These are phyloP conservation scores for Acromyrmex charruanus DNA, from an alignment of 1,140 invertebrate genomes.

Conservation along the genomic window DNA sequence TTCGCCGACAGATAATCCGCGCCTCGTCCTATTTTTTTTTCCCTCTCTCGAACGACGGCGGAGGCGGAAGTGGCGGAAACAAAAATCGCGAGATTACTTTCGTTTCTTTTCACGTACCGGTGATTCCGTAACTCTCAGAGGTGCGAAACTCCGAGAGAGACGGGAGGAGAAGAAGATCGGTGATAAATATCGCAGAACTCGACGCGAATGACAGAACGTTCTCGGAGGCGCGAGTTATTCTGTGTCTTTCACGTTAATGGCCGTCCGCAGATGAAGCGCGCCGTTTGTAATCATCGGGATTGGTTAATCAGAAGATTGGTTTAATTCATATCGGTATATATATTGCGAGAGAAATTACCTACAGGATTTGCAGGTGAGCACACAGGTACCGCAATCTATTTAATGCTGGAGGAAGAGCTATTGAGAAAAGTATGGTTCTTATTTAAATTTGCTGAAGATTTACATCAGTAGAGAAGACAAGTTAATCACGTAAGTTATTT, in stretches of 20 bases:
- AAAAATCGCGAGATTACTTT: constrained; percentile 50
- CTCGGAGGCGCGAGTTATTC: neutral
- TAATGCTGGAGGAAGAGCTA: neutral
- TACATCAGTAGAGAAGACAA: neutral
- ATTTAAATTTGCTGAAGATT: neutral
- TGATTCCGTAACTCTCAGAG: constrained; percentile 23
- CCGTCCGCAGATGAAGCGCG: constrained; percentile 11
- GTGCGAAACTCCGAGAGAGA: neutral
- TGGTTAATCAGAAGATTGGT: constrained; percentile 41
- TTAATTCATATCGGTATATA: neutral
- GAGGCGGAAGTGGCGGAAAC: neutral
- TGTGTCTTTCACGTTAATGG: constrained; percentile 32
- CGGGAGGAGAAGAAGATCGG: neutral
- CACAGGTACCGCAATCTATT: neutral
- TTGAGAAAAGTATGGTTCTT: neutral
- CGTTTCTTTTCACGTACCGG: constrained; percentile 45
- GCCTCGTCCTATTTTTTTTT: neutral
- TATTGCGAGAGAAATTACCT: neutral
- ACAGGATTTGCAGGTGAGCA: neutral
- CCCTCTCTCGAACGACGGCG: neutral
- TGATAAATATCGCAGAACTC: constrained; percentile 35
- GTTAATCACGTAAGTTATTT: constrained; percentile 18
- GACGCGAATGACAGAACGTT: constrained; percentile 25
- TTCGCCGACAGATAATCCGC: constrained; percentile 28
- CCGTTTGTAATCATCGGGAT: constrained; percentile 38